Evolutionary conservation across 1,140 invertebrate species (phyloP), one percentile per base, ranked within the genome.

Genomic region (Camponotus vicinus): DNA sequence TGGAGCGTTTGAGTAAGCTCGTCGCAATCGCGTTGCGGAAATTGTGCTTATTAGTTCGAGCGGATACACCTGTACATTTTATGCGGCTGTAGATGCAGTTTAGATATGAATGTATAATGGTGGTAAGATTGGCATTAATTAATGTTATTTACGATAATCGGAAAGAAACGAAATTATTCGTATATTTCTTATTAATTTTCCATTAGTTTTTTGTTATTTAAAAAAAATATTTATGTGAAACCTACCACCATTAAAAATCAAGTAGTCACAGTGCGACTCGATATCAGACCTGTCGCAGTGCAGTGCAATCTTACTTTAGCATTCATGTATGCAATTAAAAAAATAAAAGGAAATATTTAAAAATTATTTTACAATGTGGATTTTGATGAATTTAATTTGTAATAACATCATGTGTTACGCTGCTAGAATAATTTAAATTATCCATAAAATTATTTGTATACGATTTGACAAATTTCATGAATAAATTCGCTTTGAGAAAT

Each of bases 21-120:
- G 69, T 61, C 59, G 70, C 70, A 55, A 64, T 18, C 52, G 37
- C 78, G 77, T 8, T 45, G 86, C 55, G 45, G 27, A 85, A 77
- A 73, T 86, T 71, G 49, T 88, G 89, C 87, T 90, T 91, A 13
- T 90, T 91, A n/a, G 77, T 88, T 91, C 90, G 89, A 91, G 90
- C 90, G 89, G 80, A 88, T 88, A 90, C 89, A 69, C 70, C 69
- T 79, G 59, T 88, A 76, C 63, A 85, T 87, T 85, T 59, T 80
- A 80, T 70, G 64, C 55, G 34, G 78, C 76, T 85, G 61, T 78
- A 85, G 73, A 77, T 77, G 82, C 71, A 85, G 7, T 78, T 83
- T 89, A 89, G 78, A 76, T 63, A 57, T 21, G 80, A 86, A 71
- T 70, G 40, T 86, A 52, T 52, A 86, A 86, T 70, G 78, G 75